Percentiles rank a stretch among this genome's conserved stretches.
phyloP scores from a whole-genome alignment of 2,113 vertebrate species.

The Pseudonaja textilis region DNA sequence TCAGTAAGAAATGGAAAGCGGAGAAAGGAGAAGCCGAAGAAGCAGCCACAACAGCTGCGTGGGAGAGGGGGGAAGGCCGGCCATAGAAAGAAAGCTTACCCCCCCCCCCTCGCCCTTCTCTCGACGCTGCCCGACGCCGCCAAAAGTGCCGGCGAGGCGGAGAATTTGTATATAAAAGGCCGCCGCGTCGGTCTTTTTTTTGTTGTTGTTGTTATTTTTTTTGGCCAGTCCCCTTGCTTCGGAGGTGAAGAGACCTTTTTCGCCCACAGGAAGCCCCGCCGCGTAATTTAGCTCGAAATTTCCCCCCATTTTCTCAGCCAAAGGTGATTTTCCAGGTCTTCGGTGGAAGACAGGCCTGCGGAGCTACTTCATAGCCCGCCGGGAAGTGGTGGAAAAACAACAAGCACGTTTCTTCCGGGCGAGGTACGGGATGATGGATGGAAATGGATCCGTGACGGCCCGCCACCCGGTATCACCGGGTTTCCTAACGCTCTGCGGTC shows the following conservation, averaged over 20 bases:
- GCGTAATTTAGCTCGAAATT: too few relatives aligned
- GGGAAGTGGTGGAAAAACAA: too few relatives aligned
- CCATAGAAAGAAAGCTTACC: conserved; percentile 39
- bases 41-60: background rate
- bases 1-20: conserved; percentile 87
- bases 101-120: conserved; percentile 36
- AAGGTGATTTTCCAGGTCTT: background rate
- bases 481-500: background rate
- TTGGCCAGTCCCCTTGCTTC: background rate
- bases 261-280: background rate
- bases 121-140: background rate
- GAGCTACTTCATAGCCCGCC: background rate
- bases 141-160: conserved; percentile 50
- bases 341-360: too few relatives aligned
- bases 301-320: too few relatives aligned
- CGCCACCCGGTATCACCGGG: background rate
- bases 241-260: conserved; percentile 2
- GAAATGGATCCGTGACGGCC: background rate
- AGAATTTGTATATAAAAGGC: conserved; percentile 81
- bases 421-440: background rate
- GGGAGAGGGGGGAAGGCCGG: background rate
- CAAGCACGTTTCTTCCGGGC: background rate
- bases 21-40: conserved; percentile 53
- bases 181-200: conserved; percentile 29
- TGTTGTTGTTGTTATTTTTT: too few relatives aligned